Evolutionary conservation across 2,797 vertebrate genomes (phyloP), one percentile per base, ranked within the genome.

Genomic region (Oryzias sinensis): DNA sequence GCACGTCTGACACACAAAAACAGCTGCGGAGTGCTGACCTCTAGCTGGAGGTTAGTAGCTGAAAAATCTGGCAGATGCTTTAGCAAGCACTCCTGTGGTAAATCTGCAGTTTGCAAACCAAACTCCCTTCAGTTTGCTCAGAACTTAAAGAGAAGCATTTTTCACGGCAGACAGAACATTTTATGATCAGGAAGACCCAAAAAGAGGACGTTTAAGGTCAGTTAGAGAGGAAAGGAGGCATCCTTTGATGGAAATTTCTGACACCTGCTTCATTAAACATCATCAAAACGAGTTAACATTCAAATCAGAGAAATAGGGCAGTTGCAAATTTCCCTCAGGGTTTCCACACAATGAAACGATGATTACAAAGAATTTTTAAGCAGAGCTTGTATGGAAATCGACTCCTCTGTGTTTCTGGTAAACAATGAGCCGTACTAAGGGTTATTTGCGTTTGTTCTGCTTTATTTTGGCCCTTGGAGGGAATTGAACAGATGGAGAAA

Each of bases 11-110:
- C 43, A 56, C 52, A 45, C 49, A 33, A 33, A 56, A 60, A 54
- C 63, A 79, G 62, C 56, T 72, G 68, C 29, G 53, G 22, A 65
- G 45, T 1, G 20, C 18, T 81, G 83, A 80, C 83, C 80, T 84
- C 51, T 58, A 56, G 75, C 81, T 53, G 22, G 60, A 69, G 75
- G 81, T 72, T 56, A 66, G 24, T 43, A 57, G 43, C n/a, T 16
- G 42, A 27, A 33, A 52, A 15, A 50, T 59, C 52, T 15, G 51
- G 41, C 80, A 81, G 80, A 75, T 79, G 73, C 60, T 78, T 46
- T 8, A 27, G 14, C 2, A 47, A 70, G 24, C 17, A 18, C 52
- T 6, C 8, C 42, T 15, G 27, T 68, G 54, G 24, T 42, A 15
- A 25, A 58, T 49, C 14, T 22, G 13, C 11, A 44, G 25, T 59